These are phyloP conservation scores for Cotesia typhae DNA, from an alignment of 1,140 invertebrate species.

Conservation along the genomic window DNA sequence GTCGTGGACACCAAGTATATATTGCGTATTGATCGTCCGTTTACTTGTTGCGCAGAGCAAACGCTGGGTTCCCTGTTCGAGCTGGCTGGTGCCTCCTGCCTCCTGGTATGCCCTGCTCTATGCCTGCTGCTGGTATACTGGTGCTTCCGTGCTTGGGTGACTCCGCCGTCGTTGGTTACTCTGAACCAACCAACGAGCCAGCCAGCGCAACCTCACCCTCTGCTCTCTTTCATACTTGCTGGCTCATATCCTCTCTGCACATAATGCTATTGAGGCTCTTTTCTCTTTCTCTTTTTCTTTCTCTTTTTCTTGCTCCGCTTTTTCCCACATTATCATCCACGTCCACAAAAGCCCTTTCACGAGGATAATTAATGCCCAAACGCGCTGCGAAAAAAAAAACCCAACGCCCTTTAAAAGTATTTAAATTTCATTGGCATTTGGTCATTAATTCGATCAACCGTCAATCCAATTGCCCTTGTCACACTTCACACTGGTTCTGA, in stretches of 20 bases:
- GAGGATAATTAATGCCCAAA: slow-evolving; percentile 54
- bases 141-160: slow-evolving; percentile 3
- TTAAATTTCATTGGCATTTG: slow-evolving; percentile 24
- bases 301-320: slow-evolving; percentile 9
- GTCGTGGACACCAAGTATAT: slow-evolving; percentile 42
- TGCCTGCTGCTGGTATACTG: background rate
- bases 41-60: slow-evolving; percentile 60
- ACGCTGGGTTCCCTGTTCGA: slow-evolving; percentile 32
- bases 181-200: slow-evolving; percentile 25
- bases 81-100: background rate
- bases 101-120: too few relatives aligned
- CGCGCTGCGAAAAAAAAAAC: slow-evolving; percentile 28
- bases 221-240: background rate
- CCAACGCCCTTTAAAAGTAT: slow-evolving; percentile 8
- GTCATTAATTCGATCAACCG: slow-evolving; percentile 27
- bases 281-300: slow-evolving; percentile 7
- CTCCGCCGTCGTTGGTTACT: slow-evolving; percentile 24
- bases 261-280: background rate
- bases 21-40: slow-evolving; percentile 58
- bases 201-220: slow-evolving; percentile 13
- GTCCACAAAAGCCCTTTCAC: slow-evolving; percentile 49
- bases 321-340: slow-evolving; percentile 40
- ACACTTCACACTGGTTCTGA: too few relatives aligned
- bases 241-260: slow-evolving; percentile 4
- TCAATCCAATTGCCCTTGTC: slow-evolving; percentile 14